Conservation (phyloP, 1,140 invertebrate species). For the Cyphomyrmex costatus region DNA sequence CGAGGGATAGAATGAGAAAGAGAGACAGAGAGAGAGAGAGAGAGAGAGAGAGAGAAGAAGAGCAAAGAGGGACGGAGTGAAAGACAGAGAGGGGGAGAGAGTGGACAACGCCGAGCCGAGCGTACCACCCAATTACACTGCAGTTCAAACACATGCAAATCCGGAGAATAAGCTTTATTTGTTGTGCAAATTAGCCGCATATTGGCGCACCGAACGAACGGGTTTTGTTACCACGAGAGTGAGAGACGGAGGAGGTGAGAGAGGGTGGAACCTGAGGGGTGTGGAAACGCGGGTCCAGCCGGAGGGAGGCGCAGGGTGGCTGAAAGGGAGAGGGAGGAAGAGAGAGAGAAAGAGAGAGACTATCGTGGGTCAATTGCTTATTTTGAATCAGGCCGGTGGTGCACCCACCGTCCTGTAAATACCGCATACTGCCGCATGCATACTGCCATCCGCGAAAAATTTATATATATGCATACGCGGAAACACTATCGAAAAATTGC, state of each 20-base stretch:
- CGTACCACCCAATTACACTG: conserved; percentile 86
- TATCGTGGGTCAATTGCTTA: conserved; percentile 84
- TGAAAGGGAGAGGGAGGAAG: conserved; percentile 42
- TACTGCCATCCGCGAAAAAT: conserved; percentile 60
- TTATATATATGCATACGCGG: conserved; percentile 55
- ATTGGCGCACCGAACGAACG: conserved; percentile 84
- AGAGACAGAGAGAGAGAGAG: too few relatives aligned
- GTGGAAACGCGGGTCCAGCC: conserved; percentile 21
- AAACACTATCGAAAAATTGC: conserved; percentile 76
- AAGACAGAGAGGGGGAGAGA: conserved; percentile 70
- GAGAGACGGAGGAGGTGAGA: conserved; percentile 64
- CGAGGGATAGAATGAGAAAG: conserved; percentile 50
- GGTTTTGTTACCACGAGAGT: conserved; percentile 81
- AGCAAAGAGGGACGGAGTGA: conserved; percentile 34
- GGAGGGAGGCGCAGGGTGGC: conserved; percentile 8
- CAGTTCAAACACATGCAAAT: conserved; percentile 88
- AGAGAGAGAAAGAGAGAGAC: conserved; percentile 36
- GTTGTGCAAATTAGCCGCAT: conserved; percentile 87
- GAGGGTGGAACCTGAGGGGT: conserved; percentile 52
- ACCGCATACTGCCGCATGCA: conserved; percentile 69
- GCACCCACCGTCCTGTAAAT: conserved; percentile 78
- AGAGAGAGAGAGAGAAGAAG: conserved; percentile 35
- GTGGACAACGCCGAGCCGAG: conserved; percentile 76
- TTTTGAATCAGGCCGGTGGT: conserved; percentile 81
- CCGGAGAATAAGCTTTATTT: conserved; percentile 87